Evolutionary conservation across 2,797 vertebrate genomes (phyloP).

Genomic region (Hippocampus kuda): DNA sequence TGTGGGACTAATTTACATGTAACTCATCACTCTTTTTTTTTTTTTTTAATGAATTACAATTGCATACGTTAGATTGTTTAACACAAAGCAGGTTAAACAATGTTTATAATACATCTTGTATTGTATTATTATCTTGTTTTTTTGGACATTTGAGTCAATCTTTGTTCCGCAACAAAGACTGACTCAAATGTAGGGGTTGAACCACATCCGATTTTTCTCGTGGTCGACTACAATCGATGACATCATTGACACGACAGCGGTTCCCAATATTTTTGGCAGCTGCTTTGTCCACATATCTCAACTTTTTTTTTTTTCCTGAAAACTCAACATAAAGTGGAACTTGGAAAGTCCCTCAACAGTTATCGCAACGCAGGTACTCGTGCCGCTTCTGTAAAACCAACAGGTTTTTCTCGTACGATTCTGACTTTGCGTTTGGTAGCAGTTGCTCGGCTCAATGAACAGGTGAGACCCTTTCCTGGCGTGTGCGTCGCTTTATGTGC

Average conservation of each 20-base stretch:
- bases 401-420: too few species aligned
- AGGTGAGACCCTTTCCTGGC: too few species aligned
- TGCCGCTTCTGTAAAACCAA: too few species aligned
- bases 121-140: constrained; percentile 12
- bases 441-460: too few species aligned
- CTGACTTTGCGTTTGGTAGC: too few species aligned
- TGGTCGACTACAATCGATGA: background rate
- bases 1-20: constrained; percentile 28
- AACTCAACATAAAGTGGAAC: too few species aligned
- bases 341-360: too few species aligned
- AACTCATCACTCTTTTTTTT: constrained; percentile 8
- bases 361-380: too few species aligned
- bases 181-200: too few species aligned
- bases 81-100: background rate
- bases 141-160: constrained; percentile 20
- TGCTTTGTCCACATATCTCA: too few species aligned
- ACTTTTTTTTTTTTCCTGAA: too few species aligned
- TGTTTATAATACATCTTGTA: constrained; percentile 11
- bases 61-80: background rate
- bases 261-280: background rate
- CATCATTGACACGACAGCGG: background rate
- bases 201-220: background rate
- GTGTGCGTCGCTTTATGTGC: too few species aligned
- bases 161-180: background rate
- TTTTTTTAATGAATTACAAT: background rate